Evolutionary conservation across 2,113 vertebrate genomes (phyloP), one percentile per base, ranked within the genome.

Genomic region (Arvicanthis niloticus): DNA sequence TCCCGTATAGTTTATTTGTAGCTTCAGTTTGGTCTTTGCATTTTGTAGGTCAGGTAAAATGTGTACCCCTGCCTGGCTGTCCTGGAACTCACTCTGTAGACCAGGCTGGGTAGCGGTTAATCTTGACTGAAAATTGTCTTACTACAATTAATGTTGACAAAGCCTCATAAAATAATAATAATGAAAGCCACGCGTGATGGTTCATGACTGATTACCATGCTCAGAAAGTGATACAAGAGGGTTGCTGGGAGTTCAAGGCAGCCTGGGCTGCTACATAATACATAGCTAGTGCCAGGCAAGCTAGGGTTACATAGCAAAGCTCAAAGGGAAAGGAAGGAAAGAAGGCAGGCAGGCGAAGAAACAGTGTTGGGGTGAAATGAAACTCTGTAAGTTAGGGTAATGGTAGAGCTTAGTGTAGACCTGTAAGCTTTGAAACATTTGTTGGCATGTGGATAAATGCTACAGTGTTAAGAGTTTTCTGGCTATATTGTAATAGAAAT

Each of bases 41-140:
- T 82, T 94, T 72, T 89, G 2, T 91, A 89, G 88, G n/a, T 96
- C 68, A 89, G 91, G 65, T 86, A 94, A 93, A 90, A 31, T 93
- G 24, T 60, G 29, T 67, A 34, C 65, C 29, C 11, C 65, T 67
- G 65, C 29, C 65, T 34, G 65, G 65, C 10, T 67, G 65, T 67
- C 65, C 65, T 67, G 65, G 29, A 67, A 67, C 65, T 67, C 65
- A 67, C 13, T 67, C 29, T 67, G 29, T 31, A 67, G 26, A 67
- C 10, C 26, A 31, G 62, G 62, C 26, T 67, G 65, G 12, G 86
- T 73, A 85, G 62, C 80, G 48, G 62, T 77, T 15, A 26, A 62
- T 95, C 86, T 78, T 65, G 42, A 70, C 34, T 92, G 51, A 88
- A 85, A 84, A 89, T 85, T 16, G 48, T 68, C 7, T 34, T 86